A percentile compares a stretch with the other conserved stretches of the same genome.
Evolutionary conservation across 2,888 invertebrate genomes (phyloP).

Genomic region (Diarsia mendica): DNA sequence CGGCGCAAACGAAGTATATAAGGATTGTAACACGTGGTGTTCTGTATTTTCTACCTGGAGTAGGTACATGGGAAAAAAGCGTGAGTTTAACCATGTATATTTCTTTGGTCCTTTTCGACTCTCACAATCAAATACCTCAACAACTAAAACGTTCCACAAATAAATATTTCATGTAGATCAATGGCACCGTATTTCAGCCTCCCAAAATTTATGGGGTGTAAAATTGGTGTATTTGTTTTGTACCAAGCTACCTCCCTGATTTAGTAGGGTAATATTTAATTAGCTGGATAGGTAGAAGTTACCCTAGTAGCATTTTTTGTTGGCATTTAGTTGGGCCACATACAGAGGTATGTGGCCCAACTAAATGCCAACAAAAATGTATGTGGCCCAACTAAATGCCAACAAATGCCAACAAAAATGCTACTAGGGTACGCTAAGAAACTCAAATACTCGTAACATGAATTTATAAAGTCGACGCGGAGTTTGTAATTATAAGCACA

Average conservation of each 20-base stretch:
- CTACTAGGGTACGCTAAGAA: constrained; percentile 39
- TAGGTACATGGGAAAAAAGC: no score
- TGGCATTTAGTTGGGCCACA: no score
- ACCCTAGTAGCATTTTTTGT: no score
- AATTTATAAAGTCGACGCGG: constrained; percentile 52
- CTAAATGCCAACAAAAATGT: no score
- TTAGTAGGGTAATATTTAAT: constrained; percentile 69
- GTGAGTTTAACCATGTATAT: no score
- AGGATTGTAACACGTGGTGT: no score
- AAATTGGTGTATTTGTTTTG: constrained; percentile 69
- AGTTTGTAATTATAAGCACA: constrained; percentile 53
- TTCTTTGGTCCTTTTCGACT: not conserved
- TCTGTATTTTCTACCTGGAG: no score
- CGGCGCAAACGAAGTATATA: no score
- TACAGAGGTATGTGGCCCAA: no score
- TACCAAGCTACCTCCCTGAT: constrained; percentile 60
- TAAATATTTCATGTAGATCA: constrained; percentile 32
- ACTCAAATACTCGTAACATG: constrained; percentile 43
- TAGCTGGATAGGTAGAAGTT: constrained; percentile 58
- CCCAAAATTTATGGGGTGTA: constrained; percentile 67
- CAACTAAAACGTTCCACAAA: constrained; percentile 11
- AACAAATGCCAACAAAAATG: no score
- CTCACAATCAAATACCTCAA: no score
- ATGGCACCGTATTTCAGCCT: constrained; percentile 47
- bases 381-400: no score